These are phyloP conservation scores for Cyprinella venusta DNA, from an alignment of 2,797 vertebrate genomes.

Conservation along the genomic window DNA sequence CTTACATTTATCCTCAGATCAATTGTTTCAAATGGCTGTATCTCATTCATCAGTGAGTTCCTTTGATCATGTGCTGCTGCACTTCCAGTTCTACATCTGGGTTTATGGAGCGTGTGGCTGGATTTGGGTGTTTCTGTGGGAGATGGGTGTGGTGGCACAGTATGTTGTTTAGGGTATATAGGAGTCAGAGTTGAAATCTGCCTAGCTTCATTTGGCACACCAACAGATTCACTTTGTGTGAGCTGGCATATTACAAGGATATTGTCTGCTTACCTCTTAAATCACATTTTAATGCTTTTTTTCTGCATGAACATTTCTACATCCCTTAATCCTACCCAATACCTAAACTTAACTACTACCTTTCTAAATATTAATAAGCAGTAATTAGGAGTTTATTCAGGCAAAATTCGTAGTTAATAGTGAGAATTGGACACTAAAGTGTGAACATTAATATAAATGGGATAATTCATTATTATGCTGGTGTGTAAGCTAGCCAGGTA, in stretches of 20 bases:
- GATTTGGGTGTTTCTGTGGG: slow-evolving; percentile 35
- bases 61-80: not conserved
- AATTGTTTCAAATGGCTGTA: not conserved
- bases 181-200: slow-evolving; percentile 50
- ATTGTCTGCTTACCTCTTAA: not conserved
- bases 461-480: not conserved
- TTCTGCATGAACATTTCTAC: not conserved
- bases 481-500: slow-evolving; percentile 14
- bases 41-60: not conserved
- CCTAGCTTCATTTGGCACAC: slow-evolving; percentile 46
- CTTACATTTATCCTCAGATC: not conserved
- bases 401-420: not conserved
- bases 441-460: not conserved
- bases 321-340: not conserved
- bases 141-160: slow-evolving; percentile 43
- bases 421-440: not conserved
- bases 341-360: not conserved
- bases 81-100: not conserved
- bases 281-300: not conserved
- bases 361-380: no score
- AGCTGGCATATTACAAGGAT: not conserved
- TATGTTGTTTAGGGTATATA: slow-evolving; percentile 19
- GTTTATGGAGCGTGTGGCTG: slow-evolving; percentile 9
- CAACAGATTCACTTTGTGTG: slow-evolving; percentile 14
- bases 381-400: no score